Evolutionary conservation across 2,113 vertebrate genomes (phyloP).

Genomic region (Siniperca knerii): DNA sequence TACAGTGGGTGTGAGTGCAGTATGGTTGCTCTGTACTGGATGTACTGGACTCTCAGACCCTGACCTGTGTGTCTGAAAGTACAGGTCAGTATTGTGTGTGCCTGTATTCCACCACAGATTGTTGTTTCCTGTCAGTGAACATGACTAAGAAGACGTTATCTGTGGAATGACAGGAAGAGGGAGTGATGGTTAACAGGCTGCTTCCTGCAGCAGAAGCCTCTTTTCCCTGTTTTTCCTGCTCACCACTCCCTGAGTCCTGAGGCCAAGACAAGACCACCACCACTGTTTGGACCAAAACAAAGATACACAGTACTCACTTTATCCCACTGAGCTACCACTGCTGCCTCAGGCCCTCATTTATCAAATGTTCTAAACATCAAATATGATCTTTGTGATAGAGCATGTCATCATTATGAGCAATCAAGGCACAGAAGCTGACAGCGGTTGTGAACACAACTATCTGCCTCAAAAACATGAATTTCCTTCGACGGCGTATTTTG

Average conservation of each 20-base stretch:
- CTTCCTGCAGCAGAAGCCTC: conserved; percentile 54
- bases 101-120: conserved; percentile 23
- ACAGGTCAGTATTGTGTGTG: not conserved
- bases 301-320: not conserved
- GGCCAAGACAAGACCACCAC: not conserved
- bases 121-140: conserved; percentile 65
- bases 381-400: not conserved
- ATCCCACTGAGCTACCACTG: not conserved
- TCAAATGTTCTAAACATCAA: not conserved
- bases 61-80: not conserved
- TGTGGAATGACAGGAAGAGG: conserved; percentile 68
- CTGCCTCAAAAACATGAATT: not conserved
- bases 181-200: conserved; percentile 61
- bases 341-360: not conserved
- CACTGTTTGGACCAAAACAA: not conserved
- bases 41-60: no score
- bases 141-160: conserved; percentile 62
- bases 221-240: conserved; percentile 19
- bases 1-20: not conserved
- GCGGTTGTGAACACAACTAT: not conserved
- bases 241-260: conserved; percentile 53
- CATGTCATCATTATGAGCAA: not conserved
- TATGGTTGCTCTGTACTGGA: not conserved
- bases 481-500: not conserved
- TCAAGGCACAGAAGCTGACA: not conserved